Base-by-base conservation (phyloP, 2,797 vertebrate species). In the Botia kubotai region DNA sequence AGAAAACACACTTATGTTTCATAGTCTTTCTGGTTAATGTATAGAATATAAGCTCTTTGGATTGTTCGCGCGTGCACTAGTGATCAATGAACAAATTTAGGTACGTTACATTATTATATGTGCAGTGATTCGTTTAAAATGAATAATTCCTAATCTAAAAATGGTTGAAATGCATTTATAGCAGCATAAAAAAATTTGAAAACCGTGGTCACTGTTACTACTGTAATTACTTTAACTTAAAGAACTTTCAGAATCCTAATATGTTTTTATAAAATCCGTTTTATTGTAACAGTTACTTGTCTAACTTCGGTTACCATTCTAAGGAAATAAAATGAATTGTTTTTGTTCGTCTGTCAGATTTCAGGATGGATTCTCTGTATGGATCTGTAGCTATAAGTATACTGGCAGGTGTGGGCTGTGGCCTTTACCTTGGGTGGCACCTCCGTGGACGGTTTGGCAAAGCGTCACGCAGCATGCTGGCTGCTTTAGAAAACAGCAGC, bases 371-470 rank as follows among this genome's bases (percentile, higher is more conserved):
- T 67, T 89, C 90, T 2, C 67, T 95, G 0, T 87, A 83, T 0
- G 81, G 91, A n/a, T 90, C 94, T 0, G 29, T 93, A 66, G 55
- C 92, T 2, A 74, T 97, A 80, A 93, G 95, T 0, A 43, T 96
- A 0, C 82, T 94, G 2, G 90, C 94, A 0, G 96, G 97, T 6
- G 85, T 98, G 0, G 93, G 93, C 0, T 97, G 96, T 5, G 97
- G 97, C 0, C 84, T 98, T 66, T 87, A 94, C 65, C 84, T 98
- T 1, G 97, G 97, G 0, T 99, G 97, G 98, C 91, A 93, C 71
- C 90, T 98, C 2, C 91, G 94, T 0, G 87, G 91, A 0, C 92
- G 89, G 0, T 83, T 95, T 0, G 19, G 82, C 3, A 87, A 83
- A 11, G 70, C 86, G 0, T 79, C 89, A 79, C 89, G 82, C 80